phyloP scores from a whole-genome alignment of 92 coral and sea anemone genomes.

The Parazoanthus darwini region DNA sequence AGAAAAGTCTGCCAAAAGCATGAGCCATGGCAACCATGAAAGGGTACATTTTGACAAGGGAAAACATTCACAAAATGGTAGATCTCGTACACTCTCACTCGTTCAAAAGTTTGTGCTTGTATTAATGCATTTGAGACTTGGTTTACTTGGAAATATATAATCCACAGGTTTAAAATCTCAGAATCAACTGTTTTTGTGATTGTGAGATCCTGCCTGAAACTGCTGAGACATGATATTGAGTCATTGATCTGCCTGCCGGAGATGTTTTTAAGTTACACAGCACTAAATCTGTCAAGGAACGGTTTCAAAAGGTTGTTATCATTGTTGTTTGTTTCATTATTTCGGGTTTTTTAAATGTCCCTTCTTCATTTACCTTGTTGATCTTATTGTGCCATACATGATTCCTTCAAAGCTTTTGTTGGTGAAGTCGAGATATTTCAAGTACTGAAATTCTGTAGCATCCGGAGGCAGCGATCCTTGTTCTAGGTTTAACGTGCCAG shows the following conservation, averaged over 20 bases:
- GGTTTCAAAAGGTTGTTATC: slow-evolving; percentile 40
- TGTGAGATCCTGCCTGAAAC: slow-evolving; percentile 48
- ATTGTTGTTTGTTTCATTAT: slow-evolving; percentile 15
- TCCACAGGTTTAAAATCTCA: slow-evolving; percentile 50
- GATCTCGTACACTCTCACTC: slow-evolving; percentile 36
- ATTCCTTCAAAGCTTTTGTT: slow-evolving; percentile 38
- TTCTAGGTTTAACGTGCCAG: slow-evolving; percentile 15
- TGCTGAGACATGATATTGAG: slow-evolving; percentile 44
- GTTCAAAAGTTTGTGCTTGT: slow-evolving; percentile 53
- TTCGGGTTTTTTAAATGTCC: slow-evolving; percentile 31
- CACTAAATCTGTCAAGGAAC: slow-evolving; percentile 39
- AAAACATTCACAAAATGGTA: slow-evolving; percentile 39
- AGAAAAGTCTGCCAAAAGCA: slow-evolving; percentile 29
- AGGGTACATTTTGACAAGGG: slow-evolving; percentile 24
- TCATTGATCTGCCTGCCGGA: slow-evolving; percentile 45
- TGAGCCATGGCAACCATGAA: slow-evolving; percentile 33
- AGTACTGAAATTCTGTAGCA: slow-evolving; percentile 32
- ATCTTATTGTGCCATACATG: slow-evolving; percentile 12
- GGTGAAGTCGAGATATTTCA: slow-evolving; percentile 11
- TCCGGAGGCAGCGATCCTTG: slow-evolving; percentile 33
- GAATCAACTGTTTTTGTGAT: slow-evolving; percentile 41
- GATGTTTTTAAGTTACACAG: slow-evolving; percentile 43
- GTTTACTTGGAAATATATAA: slow-evolving; percentile 58
- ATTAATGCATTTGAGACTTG: slow-evolving; percentile 52
- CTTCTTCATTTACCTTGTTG: slow-evolving; percentile 33